Conservation (phyloP, 2,797 vertebrate genomes). For the Enteromius unitaeniatus region DNA sequence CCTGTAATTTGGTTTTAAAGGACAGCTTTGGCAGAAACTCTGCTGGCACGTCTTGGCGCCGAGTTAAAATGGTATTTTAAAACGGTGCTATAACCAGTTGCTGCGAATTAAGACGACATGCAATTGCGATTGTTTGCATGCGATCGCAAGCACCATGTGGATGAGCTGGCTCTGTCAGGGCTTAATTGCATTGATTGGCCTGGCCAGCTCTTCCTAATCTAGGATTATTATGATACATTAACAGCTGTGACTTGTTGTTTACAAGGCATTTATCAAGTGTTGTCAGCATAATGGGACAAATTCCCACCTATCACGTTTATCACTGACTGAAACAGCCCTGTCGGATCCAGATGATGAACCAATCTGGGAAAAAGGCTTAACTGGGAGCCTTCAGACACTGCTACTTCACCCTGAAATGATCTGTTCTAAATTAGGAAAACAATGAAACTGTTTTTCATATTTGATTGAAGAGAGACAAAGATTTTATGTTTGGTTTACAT, state of each 20-base stretch:
- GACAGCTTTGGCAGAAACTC: constrained; percentile 38
- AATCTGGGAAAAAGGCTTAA: constrained; percentile 55
- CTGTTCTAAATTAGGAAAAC: constrained; percentile 21
- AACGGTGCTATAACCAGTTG: constrained; percentile 26
- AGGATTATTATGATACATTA: constrained; percentile 87
- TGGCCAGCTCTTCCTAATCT: constrained; percentile 82
- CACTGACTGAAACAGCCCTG: constrained; percentile 75
- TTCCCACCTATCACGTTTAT: constrained; percentile 83
- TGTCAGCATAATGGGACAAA: constrained; percentile 82
- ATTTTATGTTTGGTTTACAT: constrained; percentile 10
- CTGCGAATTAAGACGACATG: constrained; percentile 46
- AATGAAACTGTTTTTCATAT: constrained; percentile 14
- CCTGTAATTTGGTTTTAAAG: constrained; percentile 58
- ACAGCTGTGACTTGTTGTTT: constrained; percentile 83
- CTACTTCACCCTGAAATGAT: constrained; percentile 2
- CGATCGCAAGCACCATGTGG: constrained; percentile 42
- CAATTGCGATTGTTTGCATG: constrained; percentile 42
- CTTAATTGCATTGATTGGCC: constrained; percentile 84
- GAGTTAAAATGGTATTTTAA: constrained; percentile 25
- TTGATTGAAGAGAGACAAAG: constrained; percentile 1
- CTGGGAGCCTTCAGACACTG: neutral
- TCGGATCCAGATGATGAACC: constrained; percentile 66
- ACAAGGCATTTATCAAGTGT: constrained; percentile 84
- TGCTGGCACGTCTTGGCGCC: neutral
- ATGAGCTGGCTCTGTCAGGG: constrained; percentile 78